Percentiles rank a stretch among this genome's conserved stretches.
Evolutionary conservation across 2,888 invertebrate genomes (phyloP).

Genomic region (Oscheius sp.): DNA sequence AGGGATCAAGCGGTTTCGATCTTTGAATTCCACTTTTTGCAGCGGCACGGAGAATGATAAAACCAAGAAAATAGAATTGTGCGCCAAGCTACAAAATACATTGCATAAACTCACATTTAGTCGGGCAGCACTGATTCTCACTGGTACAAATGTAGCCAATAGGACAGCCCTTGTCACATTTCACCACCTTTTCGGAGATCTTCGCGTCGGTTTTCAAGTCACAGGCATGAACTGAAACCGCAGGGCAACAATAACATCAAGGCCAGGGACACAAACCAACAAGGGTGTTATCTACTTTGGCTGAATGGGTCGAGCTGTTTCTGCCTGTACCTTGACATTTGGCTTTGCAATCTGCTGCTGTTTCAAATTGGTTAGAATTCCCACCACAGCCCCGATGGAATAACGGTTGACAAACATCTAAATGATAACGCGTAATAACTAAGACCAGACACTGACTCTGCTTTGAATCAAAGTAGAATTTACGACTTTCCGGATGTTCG

Average conservation of each 20-base stretch:
- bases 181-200: conserved; percentile 45
- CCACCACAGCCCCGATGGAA: conserved; percentile 66
- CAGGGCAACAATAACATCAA: too few species aligned
- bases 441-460: conserved; percentile 39
- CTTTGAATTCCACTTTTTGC: neutral
- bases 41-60: neutral
- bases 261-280: neutral
- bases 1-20: neutral
- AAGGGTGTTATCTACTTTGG: conserved; percentile 3
- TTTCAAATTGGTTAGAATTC: conserved; percentile 66
- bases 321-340: conserved; percentile 39
- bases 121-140: conserved; percentile 63
- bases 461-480: conserved; percentile 49
- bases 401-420: conserved; percentile 55
- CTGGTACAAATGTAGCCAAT: conserved; percentile 48
- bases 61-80: neutral
- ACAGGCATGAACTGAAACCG: conserved; percentile 45
- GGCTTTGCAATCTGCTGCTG: conserved; percentile 58
- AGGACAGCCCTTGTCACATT: conserved; percentile 51
- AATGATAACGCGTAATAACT: conserved; percentile 12
- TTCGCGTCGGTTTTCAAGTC: conserved; percentile 52
- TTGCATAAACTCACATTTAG: conserved; percentile 46
- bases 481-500: conserved; percentile 40
- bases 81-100: neutral
- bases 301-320: conserved; percentile 1